Conservation (phyloP, 2,113 vertebrate genomes). For the Peromyscus leucopus region DNA sequence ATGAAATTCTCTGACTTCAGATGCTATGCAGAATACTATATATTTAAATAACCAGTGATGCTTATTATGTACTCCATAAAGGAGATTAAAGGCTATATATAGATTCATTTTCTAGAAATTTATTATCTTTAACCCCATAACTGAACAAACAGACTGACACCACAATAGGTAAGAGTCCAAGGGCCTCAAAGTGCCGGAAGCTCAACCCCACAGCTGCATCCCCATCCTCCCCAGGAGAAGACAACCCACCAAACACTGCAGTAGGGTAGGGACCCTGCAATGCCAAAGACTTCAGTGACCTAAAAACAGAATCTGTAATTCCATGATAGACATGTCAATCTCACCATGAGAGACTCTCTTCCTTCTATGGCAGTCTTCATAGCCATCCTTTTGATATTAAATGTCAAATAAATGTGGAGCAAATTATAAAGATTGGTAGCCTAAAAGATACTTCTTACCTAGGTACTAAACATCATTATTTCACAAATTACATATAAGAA, state of each 20-base stretch:
- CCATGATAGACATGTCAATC: neutral
- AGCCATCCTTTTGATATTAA: conserved; percentile 2
- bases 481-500: neutral
- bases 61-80: neutral
- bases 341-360: neutral
- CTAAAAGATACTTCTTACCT: neutral
- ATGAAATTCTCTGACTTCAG: neutral
- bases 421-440: conserved; percentile 18
- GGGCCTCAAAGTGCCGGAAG: neutral
- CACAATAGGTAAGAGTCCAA: neutral
- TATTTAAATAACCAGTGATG: neutral
- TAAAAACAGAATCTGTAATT: neutral
- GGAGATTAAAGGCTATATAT: neutral
- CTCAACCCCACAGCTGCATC: neutral
- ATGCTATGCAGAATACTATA: neutral
- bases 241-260: neutral
- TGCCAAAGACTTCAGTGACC: neutral
- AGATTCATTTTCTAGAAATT: conserved; percentile 34
- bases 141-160: neutral
- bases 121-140: conserved; percentile 19
- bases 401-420: conserved; percentile 27
- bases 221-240: neutral
- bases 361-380: neutral
- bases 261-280: neutral
- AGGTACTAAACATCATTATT: neutral